A percentile compares a stretch with the other conserved stretches of the same genome.
Evolutionary conservation across 2,888 invertebrate species (phyloP).

Genomic region (Phaedon cochleariae): DNA sequence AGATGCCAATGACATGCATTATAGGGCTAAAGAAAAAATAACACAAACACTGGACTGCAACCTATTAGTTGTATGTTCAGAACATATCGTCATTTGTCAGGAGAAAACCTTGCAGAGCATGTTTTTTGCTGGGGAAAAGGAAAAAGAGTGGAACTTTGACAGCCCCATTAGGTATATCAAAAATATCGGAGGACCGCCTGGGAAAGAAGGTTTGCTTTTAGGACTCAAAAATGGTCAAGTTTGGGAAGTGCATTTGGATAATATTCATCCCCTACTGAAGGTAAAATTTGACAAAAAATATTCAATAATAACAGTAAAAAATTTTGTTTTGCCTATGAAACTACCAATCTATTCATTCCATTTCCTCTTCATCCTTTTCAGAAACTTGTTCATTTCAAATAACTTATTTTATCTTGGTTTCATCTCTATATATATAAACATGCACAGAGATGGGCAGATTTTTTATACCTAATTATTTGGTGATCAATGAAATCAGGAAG

Average conservation of each 20-base stretch:
- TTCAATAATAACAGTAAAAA: too few species aligned
- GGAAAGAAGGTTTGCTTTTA: slow-evolving; percentile 88
- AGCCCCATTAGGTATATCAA: slow-evolving; percentile 87
- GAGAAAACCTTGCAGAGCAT: slow-evolving; percentile 83
- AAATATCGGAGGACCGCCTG: slow-evolving; percentile 85
- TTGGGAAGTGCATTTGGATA: slow-evolving; percentile 91
- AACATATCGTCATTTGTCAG: slow-evolving; percentile 85
- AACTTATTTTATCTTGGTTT: too few species aligned
- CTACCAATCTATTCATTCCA: too few species aligned
- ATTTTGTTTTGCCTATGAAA: too few species aligned
- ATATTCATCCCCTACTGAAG: slow-evolving; percentile 80
- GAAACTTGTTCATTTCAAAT: too few species aligned
- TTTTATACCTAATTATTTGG: too few species aligned
- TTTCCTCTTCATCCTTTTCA: too few species aligned
- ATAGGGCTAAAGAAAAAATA: slow-evolving; percentile 91
- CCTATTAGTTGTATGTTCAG: slow-evolving; percentile 84
- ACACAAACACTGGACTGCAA: slow-evolving; percentile 87
- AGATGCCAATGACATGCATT: slow-evolving; percentile 86
- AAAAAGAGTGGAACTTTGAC: slow-evolving; percentile 86
- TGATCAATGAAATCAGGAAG: too few species aligned
- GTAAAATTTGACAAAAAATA: too few species aligned
- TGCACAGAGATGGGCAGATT: too few species aligned
- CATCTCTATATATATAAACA: too few species aligned
- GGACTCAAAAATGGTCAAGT: slow-evolving; percentile 93
- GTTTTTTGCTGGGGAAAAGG: slow-evolving; percentile 64